Evolutionary conservation across 2,113 vertebrate genomes (phyloP).

Genomic region (Chloebia gouldiae): DNA sequence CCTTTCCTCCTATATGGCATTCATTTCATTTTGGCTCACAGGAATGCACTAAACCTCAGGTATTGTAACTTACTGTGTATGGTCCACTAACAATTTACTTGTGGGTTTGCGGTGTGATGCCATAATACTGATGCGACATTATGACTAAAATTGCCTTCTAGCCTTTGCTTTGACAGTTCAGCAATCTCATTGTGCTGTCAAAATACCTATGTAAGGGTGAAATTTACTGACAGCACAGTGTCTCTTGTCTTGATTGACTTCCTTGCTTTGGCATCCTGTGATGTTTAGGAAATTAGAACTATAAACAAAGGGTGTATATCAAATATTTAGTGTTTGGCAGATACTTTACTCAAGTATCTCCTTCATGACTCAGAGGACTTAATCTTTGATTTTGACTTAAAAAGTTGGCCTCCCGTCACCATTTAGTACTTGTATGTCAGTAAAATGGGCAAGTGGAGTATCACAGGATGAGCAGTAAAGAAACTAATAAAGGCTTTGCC

Average conservation of each 20-base stretch:
- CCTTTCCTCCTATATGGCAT: constrained; percentile 87
- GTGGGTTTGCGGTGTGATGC: constrained; percentile 47
- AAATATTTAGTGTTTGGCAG: background rate
- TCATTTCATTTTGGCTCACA: constrained; percentile 91
- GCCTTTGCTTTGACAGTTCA: constrained; percentile 1
- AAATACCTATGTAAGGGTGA: background rate
- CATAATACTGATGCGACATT: constrained; percentile 4
- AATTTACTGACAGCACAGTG: background rate
- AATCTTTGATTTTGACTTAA: background rate
- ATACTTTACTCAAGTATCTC: background rate
- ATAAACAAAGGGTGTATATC: background rate
- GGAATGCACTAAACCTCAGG: constrained; percentile 97
- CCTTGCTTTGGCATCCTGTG: background rate
- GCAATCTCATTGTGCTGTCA: background rate
- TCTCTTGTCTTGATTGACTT: background rate
- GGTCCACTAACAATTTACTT: constrained; percentile 64
- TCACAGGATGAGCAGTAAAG: background rate
- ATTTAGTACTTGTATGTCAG: background rate
- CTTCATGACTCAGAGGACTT: background rate
- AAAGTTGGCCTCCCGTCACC: background rate
- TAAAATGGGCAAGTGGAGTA: background rate
- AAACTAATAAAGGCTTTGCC: background rate
- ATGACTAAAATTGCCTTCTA: constrained; percentile 26
- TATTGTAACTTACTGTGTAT: constrained; percentile 86
- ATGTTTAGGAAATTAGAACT: background rate